Conservation (phyloP, 2,888 invertebrate species). For the Philereme vetulata region DNA sequence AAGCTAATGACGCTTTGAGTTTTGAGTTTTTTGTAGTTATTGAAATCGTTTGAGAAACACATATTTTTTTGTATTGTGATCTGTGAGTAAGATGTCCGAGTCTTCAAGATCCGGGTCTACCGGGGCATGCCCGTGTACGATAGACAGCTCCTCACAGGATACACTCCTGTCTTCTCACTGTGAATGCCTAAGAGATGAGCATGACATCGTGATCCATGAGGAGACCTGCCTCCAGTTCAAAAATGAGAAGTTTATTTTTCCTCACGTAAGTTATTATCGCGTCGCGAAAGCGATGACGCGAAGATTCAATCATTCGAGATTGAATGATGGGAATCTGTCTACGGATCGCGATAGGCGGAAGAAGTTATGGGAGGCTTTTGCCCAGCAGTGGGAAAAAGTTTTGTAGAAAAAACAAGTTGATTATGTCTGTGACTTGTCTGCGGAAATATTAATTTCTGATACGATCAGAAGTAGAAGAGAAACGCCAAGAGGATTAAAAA, state of each 20-base stretch:
- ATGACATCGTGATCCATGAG: conserved; percentile 61
- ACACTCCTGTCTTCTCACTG: conserved; percentile 48
- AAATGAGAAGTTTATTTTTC: conserved; percentile 62
- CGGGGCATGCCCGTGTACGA: conserved; percentile 53
- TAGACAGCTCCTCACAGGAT: conserved; percentile 42
- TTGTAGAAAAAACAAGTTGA: too few species aligned
- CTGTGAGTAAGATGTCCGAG: conserved; percentile 43
- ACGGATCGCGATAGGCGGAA: too few species aligned
- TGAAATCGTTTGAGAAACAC: conserved; percentile 8
- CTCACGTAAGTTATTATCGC: conserved; percentile 49
- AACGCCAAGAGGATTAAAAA: too few species aligned
- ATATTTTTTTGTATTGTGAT: conserved; percentile 5
- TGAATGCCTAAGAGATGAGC: conserved; percentile 62
- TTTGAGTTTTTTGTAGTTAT: conserved; percentile 30
- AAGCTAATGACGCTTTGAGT: conserved; percentile 41
- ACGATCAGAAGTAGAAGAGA: too few species aligned
- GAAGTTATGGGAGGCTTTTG: too few species aligned
- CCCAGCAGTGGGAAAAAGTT: too few species aligned
- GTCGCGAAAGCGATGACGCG: too few species aligned
- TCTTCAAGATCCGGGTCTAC: conserved; percentile 37
- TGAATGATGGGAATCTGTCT: too few species aligned
- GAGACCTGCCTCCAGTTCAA: conserved; percentile 62
- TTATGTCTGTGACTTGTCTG: too few species aligned
- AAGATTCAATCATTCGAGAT: too few species aligned
- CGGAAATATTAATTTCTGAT: too few species aligned